Evolutionary conservation across 1,140 invertebrate species (phyloP), one percentile per base, ranked within the genome.

Genomic region (Eurosta solidaginis): DNA sequence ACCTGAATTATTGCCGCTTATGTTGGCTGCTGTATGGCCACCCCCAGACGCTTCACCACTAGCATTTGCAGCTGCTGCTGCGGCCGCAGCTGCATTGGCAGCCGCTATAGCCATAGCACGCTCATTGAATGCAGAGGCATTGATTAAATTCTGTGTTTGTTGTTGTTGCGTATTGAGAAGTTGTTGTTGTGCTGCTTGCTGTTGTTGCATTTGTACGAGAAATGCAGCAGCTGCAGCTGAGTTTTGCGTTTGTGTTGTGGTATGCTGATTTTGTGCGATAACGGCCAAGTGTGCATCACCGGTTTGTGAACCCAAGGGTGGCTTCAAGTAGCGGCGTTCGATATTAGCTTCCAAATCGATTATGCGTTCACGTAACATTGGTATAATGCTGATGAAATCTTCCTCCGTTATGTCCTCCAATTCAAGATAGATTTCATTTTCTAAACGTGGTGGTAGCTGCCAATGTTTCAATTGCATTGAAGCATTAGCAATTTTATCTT

Each of bases 401-500:
- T 87, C 83, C 14, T 86, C 85, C 29, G 63, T 81, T 0, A 87
- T 77, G 83, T 93, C 92, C 2, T 91, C 86, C 49, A 90, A 89
- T 47, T 91, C 89, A 78, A 91, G 87, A 44, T 82, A 85, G 5
- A 90, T 82, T 4, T 91, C 88, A 29, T 90, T 91, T 63, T 90
- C 91, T 79, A 91, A 90, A 82, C 91, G 90, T 73, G 90, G 90
- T 45, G 92, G 93, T 7, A 95, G 88, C 83, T 95, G 94, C 95
- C 95, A 97, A 54, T 94, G 94, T 89, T 97, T 97, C 1, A 97
- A 91, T 86, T 98, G 96, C 92, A 99, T 96, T 79, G 95, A 97
- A 0, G 96, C 96, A 77, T 94, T 94, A 2, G 94, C 94, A 2
- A 98, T 94, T 82, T 96, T 94, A 82, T 98, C 97, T 86, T 98